Evolutionary conservation across 1,140 invertebrate genomes (phyloP), one percentile per base, ranked within the genome.

Genomic region (Drosophila busckii): DNA sequence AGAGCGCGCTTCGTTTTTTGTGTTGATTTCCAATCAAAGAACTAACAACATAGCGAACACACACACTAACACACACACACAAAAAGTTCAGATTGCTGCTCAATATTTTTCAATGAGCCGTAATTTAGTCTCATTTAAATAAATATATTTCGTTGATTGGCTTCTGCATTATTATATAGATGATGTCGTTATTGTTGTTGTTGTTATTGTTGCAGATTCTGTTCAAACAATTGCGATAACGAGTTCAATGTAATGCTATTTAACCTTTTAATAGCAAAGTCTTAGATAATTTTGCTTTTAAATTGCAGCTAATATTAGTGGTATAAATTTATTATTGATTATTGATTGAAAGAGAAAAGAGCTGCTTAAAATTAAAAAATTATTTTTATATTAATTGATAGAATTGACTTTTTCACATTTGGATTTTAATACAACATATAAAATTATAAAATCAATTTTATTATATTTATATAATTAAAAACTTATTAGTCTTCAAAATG

Each of bases 81-180:
- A 20, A 15, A 59, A 55, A 60, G 50, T n/a, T n/a, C 48, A 56
- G 48, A 67, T 52, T 19, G 42, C 53, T 26, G 49, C 19, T 64
- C 73, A 80, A 82, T 80, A 75, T 69, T 75, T 83, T 80, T 80
- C 75, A 80, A 80, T 80, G 75, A 80, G 75, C 64, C 76, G 76
- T 80, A 80, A 80, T 80, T 80, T 80, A 80, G 75, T 83, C 75
- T 80, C 75, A 80, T 80, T 80, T 80, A 80, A 80, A 80, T 80
- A 80, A 83, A 80, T 82, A 83, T 80, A 83, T 71, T 83, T 80
- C 19, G 60, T 80, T 82, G 75, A 82, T 82, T 80, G 75, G 64
- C 75, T 82, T 65, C 69, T 54, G 53, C 59, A 55, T 70, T 82
- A 46, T 62, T 40, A 50, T 34, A 44, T 41, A 20, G 42, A 44